These are phyloP conservation scores for Abrostola tripartita DNA, from an alignment of 2,888 invertebrate species.

Conservation along the genomic window DNA sequence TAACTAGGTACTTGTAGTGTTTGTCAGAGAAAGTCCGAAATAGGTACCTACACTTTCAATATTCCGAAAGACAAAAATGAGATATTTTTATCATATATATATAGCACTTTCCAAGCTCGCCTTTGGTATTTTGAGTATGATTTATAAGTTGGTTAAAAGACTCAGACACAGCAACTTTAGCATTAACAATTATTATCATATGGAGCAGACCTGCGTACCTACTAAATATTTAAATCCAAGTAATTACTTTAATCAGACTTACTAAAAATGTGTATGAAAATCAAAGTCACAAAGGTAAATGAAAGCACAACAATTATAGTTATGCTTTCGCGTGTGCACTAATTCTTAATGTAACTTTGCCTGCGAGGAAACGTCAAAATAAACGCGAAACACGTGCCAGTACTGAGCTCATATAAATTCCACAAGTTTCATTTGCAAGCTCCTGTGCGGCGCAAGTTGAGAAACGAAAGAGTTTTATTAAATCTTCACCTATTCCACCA, in stretches of 20 bases:
- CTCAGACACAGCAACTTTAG: too few relatives aligned
- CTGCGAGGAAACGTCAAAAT: constrained; percentile 67
- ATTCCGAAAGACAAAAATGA: too few relatives aligned
- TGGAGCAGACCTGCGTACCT: background rate
- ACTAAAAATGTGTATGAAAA: constrained; percentile 41
- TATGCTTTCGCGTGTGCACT: constrained; percentile 52
- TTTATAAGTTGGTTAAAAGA: too few relatives aligned
- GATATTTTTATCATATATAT: too few relatives aligned
- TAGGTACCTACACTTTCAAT: too few relatives aligned
- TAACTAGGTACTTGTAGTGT: too few relatives aligned
- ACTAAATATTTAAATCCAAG: constrained; percentile 9
- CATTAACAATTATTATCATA: too few relatives aligned
- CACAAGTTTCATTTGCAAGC: constrained; percentile 77
- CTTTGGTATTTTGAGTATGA: too few relatives aligned
- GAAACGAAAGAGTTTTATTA: background rate
- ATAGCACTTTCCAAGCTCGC: too few relatives aligned
- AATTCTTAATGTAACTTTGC: constrained; percentile 52
- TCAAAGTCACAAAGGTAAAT: constrained; percentile 46
- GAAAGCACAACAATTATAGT: constrained; percentile 38
- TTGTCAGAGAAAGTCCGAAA: too few relatives aligned
- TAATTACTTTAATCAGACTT: constrained; percentile 15
- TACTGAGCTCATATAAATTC: constrained; percentile 77
- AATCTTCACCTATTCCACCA: too few relatives aligned
- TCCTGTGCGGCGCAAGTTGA: constrained; percentile 55
- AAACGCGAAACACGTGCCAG: constrained; percentile 78